Conservation (phyloP, 2,797 vertebrate genomes). For the Pelochelys cantorii region DNA sequence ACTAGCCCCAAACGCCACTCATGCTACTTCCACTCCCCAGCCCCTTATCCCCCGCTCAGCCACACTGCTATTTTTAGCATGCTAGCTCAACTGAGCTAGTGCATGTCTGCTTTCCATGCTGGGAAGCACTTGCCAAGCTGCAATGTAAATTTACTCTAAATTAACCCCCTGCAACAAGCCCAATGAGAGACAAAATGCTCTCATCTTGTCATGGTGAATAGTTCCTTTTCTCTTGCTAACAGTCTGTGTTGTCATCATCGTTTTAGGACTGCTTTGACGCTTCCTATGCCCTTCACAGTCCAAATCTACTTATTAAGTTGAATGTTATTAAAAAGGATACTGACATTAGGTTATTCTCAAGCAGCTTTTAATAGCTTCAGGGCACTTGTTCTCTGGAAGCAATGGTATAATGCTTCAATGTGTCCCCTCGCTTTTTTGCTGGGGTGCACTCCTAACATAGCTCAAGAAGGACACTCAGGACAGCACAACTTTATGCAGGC, state of each 20-base stretch:
- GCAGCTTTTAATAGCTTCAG: conserved; percentile 64
- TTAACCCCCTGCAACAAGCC: conserved; percentile 45
- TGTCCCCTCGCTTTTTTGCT: conserved; percentile 60
- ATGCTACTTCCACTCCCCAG: not conserved
- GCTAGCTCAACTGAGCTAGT: not conserved
- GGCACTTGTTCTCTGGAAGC: conserved; percentile 67
- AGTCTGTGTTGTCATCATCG: conserved; percentile 23
- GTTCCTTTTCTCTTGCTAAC: not conserved
- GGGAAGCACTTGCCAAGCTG: not conserved
- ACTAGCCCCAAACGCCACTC: not conserved
- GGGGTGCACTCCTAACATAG: conserved; percentile 38
- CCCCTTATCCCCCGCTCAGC: too few species aligned
- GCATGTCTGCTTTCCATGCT: not conserved
- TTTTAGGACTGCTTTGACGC: conserved; percentile 45
- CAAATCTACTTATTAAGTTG: conserved; percentile 47
- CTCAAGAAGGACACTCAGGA: conserved; percentile 62
- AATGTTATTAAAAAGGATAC: conserved; percentile 31
- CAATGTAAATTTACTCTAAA: not conserved
- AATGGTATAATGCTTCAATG: conserved; percentile 44
- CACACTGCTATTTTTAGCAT: not conserved
- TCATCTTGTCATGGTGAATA: not conserved
- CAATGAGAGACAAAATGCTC: not conserved
- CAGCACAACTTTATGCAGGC: conserved; percentile 64
- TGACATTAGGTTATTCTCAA: conserved; percentile 64
- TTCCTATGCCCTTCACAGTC: conserved; percentile 30